Base-by-base conservation (phyloP, 2,113 vertebrate species). In the Erinaceus europaeus region DNA sequence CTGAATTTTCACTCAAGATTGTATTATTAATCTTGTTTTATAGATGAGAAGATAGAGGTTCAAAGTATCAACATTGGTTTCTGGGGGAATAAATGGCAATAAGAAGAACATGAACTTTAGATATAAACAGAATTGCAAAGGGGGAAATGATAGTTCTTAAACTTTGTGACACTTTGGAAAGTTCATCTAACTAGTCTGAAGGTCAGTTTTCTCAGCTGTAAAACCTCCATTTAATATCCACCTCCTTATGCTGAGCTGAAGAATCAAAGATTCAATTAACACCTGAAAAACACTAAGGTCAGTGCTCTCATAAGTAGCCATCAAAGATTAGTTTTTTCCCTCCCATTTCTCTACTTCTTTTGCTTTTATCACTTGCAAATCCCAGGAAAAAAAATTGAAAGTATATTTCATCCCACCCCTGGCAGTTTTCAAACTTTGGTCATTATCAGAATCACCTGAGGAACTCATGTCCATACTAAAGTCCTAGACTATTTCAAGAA, bases 21-120 rank as follows among this genome's bases (percentile, higher is more conserved):
- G 5, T 78, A 68, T 40, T 89, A 52, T 50, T 65, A 75, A 53
- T 86, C 44, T 89, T 55, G 86, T 55, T 86, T 81, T 74, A 77
- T 9, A 89, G 15, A 72, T 65, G 3, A 72, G 53, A 75, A 87
- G 74, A 65, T 4, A 17, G 40, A 78, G 17, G 38, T 36, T 67
- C 34, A 32, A 42, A 53, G 11, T 23, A 15, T 42, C 68, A 80
- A 59, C 3, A 62, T 86, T 7, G 72, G 18, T 57, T 57, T 44
- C n/a, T 85, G 55, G 77, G 77, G 52, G 40, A 72, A 76, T 68
- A 29, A 86, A 81, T 71, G 27, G 12, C 21, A 32, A 38, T 34
- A 50, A 8, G 36, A 52, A 92, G 34, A 80, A 44, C 36, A 21
- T 57, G 21, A 2, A 53, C 12, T 85, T 64, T 53, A 23, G 7